Evolutionary conservation across 2,888 invertebrate genomes (phyloP).

Genomic region (Synanthedon formicaeformis): DNA sequence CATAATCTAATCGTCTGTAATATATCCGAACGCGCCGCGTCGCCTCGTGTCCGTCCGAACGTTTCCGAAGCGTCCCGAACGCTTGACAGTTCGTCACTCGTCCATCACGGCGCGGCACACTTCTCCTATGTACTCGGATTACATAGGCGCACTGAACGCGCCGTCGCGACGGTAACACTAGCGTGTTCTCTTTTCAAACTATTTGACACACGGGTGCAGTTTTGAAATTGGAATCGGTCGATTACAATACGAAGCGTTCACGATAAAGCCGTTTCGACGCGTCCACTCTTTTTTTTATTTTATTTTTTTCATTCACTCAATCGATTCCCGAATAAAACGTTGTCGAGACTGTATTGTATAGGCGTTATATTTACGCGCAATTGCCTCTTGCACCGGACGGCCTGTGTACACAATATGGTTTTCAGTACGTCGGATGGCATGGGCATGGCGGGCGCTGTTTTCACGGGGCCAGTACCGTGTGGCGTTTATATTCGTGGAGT

Average conservation of each 20-base stretch:
- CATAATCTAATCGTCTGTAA: conserved; percentile 48
- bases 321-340: conserved; percentile 18
- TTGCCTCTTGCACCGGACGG: conserved; percentile 32
- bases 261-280: conserved; percentile 15
- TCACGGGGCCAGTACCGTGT: conserved; percentile 13
- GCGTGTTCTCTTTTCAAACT: conserved; percentile 32
- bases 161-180: conserved; percentile 45
- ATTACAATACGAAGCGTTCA: conserved; percentile 16
- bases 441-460: conserved; percentile 17
- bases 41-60: conserved; percentile 18
- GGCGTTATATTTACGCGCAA: conserved; percentile 31
- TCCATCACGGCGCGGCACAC: conserved; percentile 55
- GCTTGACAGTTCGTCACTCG: conserved; percentile 62
- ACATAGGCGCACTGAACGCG: conserved; percentile 50
- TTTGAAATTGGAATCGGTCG: conserved; percentile 39
- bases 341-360: conserved; percentile 13
- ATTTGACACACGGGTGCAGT: conserved; percentile 29
- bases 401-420: conserved; percentile 18
- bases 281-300: conserved; percentile 19
- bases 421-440: conserved; percentile 16
- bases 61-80: conserved; percentile 40
- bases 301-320: conserved; percentile 12
- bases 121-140: conserved; percentile 46
- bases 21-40: conserved; percentile 26
- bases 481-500: conserved; percentile 19